These are phyloP conservation scores for Didymodactylos carnosus DNA, from an alignment of 2,888 invertebrate genomes.

Conservation along the genomic window DNA sequence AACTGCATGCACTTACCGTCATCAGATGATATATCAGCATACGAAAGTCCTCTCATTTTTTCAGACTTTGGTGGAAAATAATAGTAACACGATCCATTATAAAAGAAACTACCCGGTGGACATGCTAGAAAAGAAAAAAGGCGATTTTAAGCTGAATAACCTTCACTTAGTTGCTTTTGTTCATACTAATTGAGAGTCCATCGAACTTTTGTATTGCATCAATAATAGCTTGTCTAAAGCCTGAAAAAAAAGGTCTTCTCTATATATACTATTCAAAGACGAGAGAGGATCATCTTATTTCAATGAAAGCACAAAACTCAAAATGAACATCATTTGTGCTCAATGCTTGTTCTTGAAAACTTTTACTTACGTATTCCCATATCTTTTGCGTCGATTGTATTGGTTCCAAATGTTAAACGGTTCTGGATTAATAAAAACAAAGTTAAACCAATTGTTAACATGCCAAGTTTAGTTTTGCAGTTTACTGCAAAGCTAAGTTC, in stretches of 20 bases:
- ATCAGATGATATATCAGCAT: neutral
- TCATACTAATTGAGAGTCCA: neutral
- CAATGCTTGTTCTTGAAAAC: neutral
- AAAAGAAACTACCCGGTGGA: neutral
- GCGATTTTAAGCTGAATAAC: neutral
- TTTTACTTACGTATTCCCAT: neutral
- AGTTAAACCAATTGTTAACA: neutral
- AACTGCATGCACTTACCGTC: neutral
- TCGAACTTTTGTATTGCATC: neutral
- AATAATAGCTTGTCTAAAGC: neutral
- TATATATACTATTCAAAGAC: neutral
- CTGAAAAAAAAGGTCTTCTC: neutral
- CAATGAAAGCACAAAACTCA: no score
- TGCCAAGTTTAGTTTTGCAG: no score
- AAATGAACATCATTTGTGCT: no score
- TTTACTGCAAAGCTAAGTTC: no score
- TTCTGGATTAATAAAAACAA: neutral
- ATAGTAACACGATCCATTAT: neutral
- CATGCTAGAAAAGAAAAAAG: neutral
- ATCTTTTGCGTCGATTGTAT: neutral
- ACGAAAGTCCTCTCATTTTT: neutral
- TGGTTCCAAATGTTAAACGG: neutral
- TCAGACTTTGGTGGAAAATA: neutral
- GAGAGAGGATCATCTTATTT: no score
- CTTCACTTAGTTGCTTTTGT: neutral